Conservation (phyloP, 2,888 invertebrate species). For the Erebia aethiops region DNA sequence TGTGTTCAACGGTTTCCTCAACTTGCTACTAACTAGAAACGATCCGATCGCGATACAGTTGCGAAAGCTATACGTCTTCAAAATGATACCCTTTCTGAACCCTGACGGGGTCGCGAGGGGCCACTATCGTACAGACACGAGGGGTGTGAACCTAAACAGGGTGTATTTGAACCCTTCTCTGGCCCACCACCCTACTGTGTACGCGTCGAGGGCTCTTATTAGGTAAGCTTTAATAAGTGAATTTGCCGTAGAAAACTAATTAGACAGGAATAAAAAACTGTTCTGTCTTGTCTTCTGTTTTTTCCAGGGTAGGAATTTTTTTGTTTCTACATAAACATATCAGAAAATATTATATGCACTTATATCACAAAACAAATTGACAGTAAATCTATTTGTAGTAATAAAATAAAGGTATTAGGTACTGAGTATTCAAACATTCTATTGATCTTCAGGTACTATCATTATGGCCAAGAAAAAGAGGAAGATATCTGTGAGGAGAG, state of each 20-base stretch:
- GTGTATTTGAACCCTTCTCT: constrained; percentile 92
- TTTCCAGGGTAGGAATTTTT: too few relatives aligned
- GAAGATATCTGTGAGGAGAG: constrained; percentile 76
- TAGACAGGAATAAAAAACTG: too few relatives aligned
- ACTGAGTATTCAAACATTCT: too few relatives aligned
- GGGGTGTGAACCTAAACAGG: constrained; percentile 94
- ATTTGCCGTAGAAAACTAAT: neutral
- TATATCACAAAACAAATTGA: too few relatives aligned
- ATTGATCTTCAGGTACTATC: constrained; percentile 83
- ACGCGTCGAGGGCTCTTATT: constrained; percentile 90
- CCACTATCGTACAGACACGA: constrained; percentile 93
- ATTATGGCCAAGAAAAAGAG: constrained; percentile 85
- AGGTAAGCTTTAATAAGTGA: constrained; percentile 63
- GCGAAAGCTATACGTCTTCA: constrained; percentile 91
- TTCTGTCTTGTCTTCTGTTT: too few relatives aligned
- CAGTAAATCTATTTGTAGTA: too few relatives aligned
- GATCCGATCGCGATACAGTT: constrained; percentile 89
- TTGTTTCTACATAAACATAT: too few relatives aligned
- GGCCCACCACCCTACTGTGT: constrained; percentile 91
- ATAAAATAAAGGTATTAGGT: too few relatives aligned
- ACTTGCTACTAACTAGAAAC: constrained; percentile 88
- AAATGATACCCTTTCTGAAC: constrained; percentile 94
- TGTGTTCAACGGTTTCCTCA: constrained; percentile 94
- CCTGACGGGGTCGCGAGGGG: constrained; percentile 95
- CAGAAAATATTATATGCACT: too few relatives aligned